Evolutionary conservation across 2,888 invertebrate species (phyloP), one percentile per base, ranked within the genome.

Genomic region (Diarsia dahlii): DNA sequence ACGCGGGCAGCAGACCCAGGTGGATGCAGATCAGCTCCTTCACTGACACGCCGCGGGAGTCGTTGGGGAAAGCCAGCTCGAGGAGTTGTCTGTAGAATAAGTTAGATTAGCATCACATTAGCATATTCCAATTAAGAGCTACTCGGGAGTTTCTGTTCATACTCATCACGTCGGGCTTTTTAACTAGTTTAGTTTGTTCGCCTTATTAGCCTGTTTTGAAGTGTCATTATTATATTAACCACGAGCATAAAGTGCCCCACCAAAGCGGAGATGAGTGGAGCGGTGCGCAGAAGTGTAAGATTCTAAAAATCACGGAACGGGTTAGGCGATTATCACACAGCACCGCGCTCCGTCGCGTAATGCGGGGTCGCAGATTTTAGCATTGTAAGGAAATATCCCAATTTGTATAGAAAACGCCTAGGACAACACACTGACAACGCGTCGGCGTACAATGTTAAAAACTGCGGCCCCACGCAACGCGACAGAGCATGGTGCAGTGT

Each of bases 11-110:
- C 71, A 99, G 94, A 0, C 99, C 99, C 77, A 99, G 95, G 94
- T 99, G 99, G 48, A 99, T 97, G 92, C 98, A 98, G 88, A 98
- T 98, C 81, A 99, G 94, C 94, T 99, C 99, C 85, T 95, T 95
- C 58, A 94, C 88, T 70, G 90, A 90, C 34, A 96, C 94, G 2
- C 95, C 95, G 71, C 92, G 93, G 54, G 88, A 89, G 74, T 95
- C 95, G 70, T 90, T 92, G 0, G 96, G 95, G 84, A 96, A 96
- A 50, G 95, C 93, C 58, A 95, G 91, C 79, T 96, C 96, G 46
- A 92, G 74, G 12, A 95, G 90, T 89, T 96, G 96, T 74, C 96
- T 96, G 92, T 1, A 87, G 86, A 62, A 76, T 54, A 67, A n/a
- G 45, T 58, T 23, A 64, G 50, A 18, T 39, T 62, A 34, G 5